Evolutionary conservation across 2,888 invertebrate species (phyloP), one percentile per base, ranked within the genome.

Genomic region (Phortica magna): DNA sequence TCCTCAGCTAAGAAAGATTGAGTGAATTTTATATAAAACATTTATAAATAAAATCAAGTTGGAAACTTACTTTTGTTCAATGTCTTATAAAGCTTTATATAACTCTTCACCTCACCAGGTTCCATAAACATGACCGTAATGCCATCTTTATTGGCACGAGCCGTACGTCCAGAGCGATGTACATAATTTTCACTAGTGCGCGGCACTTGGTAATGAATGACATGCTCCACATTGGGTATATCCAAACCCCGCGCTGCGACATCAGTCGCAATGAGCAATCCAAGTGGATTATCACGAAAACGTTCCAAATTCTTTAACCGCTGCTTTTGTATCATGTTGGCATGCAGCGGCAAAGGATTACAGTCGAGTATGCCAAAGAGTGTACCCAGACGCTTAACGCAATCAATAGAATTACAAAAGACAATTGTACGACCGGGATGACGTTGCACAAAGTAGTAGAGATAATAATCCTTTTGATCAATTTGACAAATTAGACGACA

Each of bases 211-310:
- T 98, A 99, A 92, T 99, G 99, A 79, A 99, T 94, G 1, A 99
- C 99, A 92, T 99, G 98, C 83, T 98, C 95, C 2, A 99, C 96
- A 83, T 95, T 94, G 0, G 98, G 97, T 84, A 99, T 98, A 92
- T 99, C 99, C 65, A 99, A 92, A 0, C 99, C 99, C 76, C 99
- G 94, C 0, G 99, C 98, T 0, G 99, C 99, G 6, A 99, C 99
- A 93, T 99, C 99, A 0, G 98, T 99, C 3, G 99, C 95, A 77
- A 99, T 94, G 53, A 99, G 92, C 7, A 99, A 90, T 0, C 96
- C 95, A 81, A 94, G 93, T 0, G 94, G 93, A 83, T 95, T 94
- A 76, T 94, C 95, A 55, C 95, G 94, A 91, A 96, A 96, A 80
- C 95, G 94, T 90, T 99, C 99, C 5, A 99, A 93, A 92, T 98